These are phyloP conservation scores for Nothoprocta perdicaria DNA, from an alignment of 2,113 vertebrate species.

Conservation along the genomic window DNA sequence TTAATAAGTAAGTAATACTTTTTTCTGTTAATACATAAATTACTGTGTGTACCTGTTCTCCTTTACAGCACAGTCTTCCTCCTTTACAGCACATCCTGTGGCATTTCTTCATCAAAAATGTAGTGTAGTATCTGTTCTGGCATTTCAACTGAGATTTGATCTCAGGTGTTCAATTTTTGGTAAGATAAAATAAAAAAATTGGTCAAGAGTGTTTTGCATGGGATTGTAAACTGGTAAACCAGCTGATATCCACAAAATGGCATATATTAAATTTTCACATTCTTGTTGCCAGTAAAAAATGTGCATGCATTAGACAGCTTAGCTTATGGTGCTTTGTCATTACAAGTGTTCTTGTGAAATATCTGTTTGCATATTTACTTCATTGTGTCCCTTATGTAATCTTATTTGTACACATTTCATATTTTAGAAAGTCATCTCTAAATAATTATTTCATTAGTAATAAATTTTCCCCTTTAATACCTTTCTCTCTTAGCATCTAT, in stretches of 20 bases:
- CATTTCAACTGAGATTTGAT: background rate
- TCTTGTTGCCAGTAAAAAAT: background rate
- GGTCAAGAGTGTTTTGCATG: background rate
- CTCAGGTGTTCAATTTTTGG: background rate
- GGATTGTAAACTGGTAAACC: background rate
- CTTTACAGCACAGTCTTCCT: background rate
- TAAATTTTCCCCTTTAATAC: background rate
- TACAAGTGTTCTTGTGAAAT: background rate
- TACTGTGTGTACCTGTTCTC: background rate
- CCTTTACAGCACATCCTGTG: background rate
- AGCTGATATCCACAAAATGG: background rate
- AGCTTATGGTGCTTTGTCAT: background rate
- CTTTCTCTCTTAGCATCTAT: background rate
- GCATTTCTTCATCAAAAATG: background rate
- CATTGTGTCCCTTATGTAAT: background rate
- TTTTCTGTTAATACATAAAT: background rate
- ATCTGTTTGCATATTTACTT: background rate
- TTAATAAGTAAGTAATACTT: no score
- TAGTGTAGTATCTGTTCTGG: rapidly evolving
- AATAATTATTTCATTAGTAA: background rate
- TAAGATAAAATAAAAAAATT: background rate
- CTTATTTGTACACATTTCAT: background rate
- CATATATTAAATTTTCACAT: background rate
- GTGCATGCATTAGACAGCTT: background rate
- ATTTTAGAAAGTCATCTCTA: background rate